Base-by-base conservation (phyloP, 1,140 invertebrate species). In the Venustaconcha ellipsiformis region DNA sequence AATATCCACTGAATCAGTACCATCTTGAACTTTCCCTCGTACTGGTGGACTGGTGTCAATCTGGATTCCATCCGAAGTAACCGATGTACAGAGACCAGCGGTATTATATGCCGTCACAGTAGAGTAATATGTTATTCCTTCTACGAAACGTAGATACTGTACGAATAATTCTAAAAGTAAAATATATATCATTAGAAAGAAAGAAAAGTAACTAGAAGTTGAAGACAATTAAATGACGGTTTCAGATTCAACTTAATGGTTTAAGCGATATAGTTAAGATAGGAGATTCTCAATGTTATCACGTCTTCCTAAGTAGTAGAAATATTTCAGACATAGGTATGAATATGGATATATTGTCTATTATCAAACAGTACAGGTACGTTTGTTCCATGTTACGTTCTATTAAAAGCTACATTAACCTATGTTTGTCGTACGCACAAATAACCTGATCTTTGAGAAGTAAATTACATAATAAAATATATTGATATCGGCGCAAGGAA, bases 91-190 rank as follows among this genome's bases (percentile, higher is more conserved):
- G 13, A 78, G 37, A 15, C 70, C 70, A 30, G 80, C 80, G 2
- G 72, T 77, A 62, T 85, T 83, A 72, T 80, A 85, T 26, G 80
- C 83, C 6, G 76, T 80, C n/a, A 85, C 78, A 14, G 81, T 84
- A 0, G 77, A 77, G 65, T 78, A 84, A 69, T 85, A 84, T 48
- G 57, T 80, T 15, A 80, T 17, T 20, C 82, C 84, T 15, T 68
- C 70, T 14, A 71, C 65, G n/a, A 83, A 69, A 20, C 62, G 59
- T n/a, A 80, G 23, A 20, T 78, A 60, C 11, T 60, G 68, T 17
- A 80, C 30, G 8, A 37, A 37, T 74, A 76, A 73, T 65, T 77
- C 80, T 81, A 71, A 78, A 57, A 30, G 0, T 23, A 55, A 18
- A 70, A 69, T 65, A 0, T 8, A 13, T 23, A 0, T 17, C 17